Evolutionary conservation across 2,113 vertebrate species (phyloP), one percentile per base, ranked within the genome.

Genomic region (Tapirus terrestris): DNA sequence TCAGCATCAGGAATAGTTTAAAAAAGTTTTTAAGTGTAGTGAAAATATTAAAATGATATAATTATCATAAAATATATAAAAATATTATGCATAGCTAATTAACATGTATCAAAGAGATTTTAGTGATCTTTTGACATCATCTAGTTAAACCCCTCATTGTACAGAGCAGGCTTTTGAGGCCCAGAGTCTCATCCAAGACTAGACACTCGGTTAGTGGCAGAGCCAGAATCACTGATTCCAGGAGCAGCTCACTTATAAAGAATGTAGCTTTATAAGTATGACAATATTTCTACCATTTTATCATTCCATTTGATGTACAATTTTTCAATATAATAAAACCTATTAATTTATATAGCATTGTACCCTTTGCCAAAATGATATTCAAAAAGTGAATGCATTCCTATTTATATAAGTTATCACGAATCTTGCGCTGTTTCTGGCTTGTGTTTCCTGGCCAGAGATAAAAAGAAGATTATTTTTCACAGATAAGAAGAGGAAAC

Each of bases 401-500:
- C 39, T 89, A 36, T 61, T 80, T 80, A 73, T 60, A 17, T 53
- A 81, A 83, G 51, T 96, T 91, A 60, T 87, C 80, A 83, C 29
- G 72, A 29, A 86, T 92, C 56, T 96, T 92, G 43, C 84, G 29
- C 45, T 60, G 23, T 75, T 89, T 96, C 73, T 90, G 63, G 10
- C 23, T 92, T 93, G 3, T 83, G 67, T 91, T 95, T 97, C 56
- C 65, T 87, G 75, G 33, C 39, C 48, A 92, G 81, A 95, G 75
- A 97, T 93, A 63, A 93, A 90, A 63, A 68, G n/a, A 53, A 77
- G 45, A 77, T 94, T 51, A 75, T 96, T 92, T 92, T 81, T 91
- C 76, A 61, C 6, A 91, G 31, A 80, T 9, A 85, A 82, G 17
- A 80, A 76, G 36, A 88, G 48, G 63, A 96, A 97, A 94, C 56